Evolutionary conservation across 2,113 vertebrate species (phyloP).

Genomic region (Laterallus jamaicensis): DNA sequence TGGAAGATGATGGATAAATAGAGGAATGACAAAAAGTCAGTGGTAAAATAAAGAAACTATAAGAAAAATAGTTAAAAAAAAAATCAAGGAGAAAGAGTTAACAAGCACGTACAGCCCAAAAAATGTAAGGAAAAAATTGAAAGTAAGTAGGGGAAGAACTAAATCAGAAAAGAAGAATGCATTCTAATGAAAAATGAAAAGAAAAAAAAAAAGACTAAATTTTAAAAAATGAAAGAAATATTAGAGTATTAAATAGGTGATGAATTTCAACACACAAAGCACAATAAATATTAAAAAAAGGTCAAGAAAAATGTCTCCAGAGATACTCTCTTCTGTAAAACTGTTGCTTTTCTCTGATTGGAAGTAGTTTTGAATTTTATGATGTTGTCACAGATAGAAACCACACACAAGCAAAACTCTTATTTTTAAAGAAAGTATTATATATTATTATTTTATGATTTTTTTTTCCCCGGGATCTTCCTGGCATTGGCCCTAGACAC

Average conservation of each 20-base stretch:
- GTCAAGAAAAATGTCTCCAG: neutral
- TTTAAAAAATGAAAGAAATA: neutral
- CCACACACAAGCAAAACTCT: neutral
- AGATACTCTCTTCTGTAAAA: neutral
- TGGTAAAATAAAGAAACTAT: neutral
- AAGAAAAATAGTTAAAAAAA: neutral
- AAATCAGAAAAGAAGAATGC: neutral
- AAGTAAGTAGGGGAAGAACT: neutral
- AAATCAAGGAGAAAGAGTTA: too few species aligned
- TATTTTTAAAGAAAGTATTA: neutral
- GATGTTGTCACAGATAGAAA: neutral
- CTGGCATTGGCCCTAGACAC: too few species aligned
- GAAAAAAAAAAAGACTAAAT: accelerated
- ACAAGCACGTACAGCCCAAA: neutral
- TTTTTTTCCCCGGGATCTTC: neutral
- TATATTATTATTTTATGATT: too few species aligned
- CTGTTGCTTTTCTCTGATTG: accelerated
- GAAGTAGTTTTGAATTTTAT: neutral
- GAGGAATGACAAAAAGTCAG: neutral
- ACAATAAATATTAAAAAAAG: neutral
- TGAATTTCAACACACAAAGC: neutral
- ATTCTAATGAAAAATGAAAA: neutral
- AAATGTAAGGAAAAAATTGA: neutral
- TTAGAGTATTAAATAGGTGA: accelerated
- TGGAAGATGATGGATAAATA: neutral